phyloP scores from a whole-genome alignment of 2,888 invertebrate species.

The Petrophora chlorosata region DNA sequence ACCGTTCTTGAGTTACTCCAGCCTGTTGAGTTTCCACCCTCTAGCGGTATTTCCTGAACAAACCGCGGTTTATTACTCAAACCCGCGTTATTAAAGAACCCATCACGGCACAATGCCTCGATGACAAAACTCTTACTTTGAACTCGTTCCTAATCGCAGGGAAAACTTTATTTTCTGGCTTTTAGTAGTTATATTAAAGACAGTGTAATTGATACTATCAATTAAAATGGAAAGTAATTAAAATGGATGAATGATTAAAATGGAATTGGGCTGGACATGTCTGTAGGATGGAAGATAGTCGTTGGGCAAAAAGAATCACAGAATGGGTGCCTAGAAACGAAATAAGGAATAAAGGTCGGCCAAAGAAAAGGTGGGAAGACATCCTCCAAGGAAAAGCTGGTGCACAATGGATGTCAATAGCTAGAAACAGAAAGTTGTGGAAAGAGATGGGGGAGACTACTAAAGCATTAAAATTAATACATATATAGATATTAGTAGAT shows the following conservation, averaged over 20 bases:
- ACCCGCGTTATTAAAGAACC: slow-evolving; percentile 62
- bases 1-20: neutral
- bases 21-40: slow-evolving; percentile 6
- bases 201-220: slow-evolving; percentile 34
- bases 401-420: too few relatives aligned
- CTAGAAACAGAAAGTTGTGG: too few relatives aligned
- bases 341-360: too few relatives aligned
- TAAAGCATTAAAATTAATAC: too few relatives aligned
- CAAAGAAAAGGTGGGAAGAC: too few relatives aligned
- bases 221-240: slow-evolving; percentile 3
- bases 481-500: too few relatives aligned
- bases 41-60: neutral
- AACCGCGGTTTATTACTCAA: slow-evolving; percentile 23
- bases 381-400: too few relatives aligned
- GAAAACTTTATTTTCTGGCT: slow-evolving; percentile 79
- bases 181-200: slow-evolving; percentile 34
- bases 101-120: slow-evolving; percentile 66
- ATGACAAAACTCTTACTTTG: slow-evolving; percentile 79
- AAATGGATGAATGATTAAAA: neutral
- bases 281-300: too few relatives aligned
- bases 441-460: too few relatives aligned
- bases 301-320: too few relatives aligned
- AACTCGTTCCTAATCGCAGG: slow-evolving; percentile 78
- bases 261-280: too few relatives aligned
- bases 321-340: too few relatives aligned